Evolutionary conservation across 2,113 vertebrate species (phyloP), one percentile per base, ranked within the genome.

Genomic region (Notothenia coriiceps): DNA sequence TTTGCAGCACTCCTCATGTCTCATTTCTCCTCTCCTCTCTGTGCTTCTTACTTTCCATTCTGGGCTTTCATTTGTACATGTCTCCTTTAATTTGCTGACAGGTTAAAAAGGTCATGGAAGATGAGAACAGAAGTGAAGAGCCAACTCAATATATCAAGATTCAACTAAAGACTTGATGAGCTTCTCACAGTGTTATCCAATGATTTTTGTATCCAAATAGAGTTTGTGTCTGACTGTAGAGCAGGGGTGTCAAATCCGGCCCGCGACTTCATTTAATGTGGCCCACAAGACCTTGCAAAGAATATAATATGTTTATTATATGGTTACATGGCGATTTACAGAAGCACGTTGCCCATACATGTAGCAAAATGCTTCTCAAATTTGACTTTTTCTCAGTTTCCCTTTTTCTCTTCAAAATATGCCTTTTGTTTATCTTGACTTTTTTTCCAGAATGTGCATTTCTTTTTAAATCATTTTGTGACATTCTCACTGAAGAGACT

Each of bases 91-190:
- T 82, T 89, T 90, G 89, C 94, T 93, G 84, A 89, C 80, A 84
- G 80, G 90, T 89, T 89, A 89, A 65, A 95, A 91, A 91, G 91
- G 72, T 80, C 59, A 92, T 86, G 76, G 29, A 54, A 54, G 40
- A 56, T 60, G 57, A 73, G 46, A 75, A 47, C 14, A 46, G 50
- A 6, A 46, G 44, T 56, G 22, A 40, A 40, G 4, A 13, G 7
- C 10, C 14, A 10, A 63, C n/a, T 43, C 18, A 63, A 5, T 22
- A 46, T 5, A 43, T 5, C 10, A 7, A 17, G 8, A 61, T n/a
- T 43, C 5, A 40, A n/a, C n/a, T 18, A 33, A 35, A 57, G 10
- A 15, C 6, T 56, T 25, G n/a, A n/a, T 66, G 54, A 78, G 17
- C 43, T 70, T 63, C 46, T 74, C 13, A 69, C 65, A 64, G 33